Evolutionary conservation across 2,113 vertebrate genomes (phyloP).

Genomic region (Emydura subglobosa): DNA sequence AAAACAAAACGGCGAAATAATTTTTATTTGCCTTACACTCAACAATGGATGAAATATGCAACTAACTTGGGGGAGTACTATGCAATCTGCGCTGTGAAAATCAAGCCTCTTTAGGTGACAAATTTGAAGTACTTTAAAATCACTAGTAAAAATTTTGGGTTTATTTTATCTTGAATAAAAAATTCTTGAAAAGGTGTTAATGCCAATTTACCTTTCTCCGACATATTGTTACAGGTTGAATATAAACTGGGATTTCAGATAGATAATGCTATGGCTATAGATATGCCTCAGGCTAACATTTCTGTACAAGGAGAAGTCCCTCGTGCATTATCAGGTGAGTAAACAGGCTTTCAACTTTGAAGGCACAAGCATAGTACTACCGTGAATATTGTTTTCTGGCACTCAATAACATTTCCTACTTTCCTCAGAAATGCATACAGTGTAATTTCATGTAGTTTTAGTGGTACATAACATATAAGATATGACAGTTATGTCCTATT

Average conservation of each 20-base stretch:
- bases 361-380: not conserved
- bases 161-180: not conserved
- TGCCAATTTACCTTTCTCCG: not conserved
- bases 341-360: not conserved
- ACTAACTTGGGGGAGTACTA: not conserved
- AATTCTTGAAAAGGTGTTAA: not conserved
- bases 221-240: conserved; percentile 85
- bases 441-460: accelerated
- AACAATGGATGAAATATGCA: too few relatives aligned
- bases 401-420: not conserved
- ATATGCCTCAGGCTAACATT: conserved; percentile 92
- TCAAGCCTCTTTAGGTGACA: not conserved
- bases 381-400: not conserved
- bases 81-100: not conserved
- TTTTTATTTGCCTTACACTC: not conserved
- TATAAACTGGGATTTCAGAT: conserved; percentile 94
- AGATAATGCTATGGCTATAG: conserved; percentile 92
- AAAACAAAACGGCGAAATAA: not conserved
- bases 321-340: conserved; percentile 88
- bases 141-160: not conserved
- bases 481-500: not conserved
- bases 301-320: conserved; percentile 93
- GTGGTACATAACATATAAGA: accelerated
- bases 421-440: not conserved
- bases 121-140: not conserved